Conservation (phyloP, 2,888 invertebrate species). For the Ellobium chinense region DNA sequence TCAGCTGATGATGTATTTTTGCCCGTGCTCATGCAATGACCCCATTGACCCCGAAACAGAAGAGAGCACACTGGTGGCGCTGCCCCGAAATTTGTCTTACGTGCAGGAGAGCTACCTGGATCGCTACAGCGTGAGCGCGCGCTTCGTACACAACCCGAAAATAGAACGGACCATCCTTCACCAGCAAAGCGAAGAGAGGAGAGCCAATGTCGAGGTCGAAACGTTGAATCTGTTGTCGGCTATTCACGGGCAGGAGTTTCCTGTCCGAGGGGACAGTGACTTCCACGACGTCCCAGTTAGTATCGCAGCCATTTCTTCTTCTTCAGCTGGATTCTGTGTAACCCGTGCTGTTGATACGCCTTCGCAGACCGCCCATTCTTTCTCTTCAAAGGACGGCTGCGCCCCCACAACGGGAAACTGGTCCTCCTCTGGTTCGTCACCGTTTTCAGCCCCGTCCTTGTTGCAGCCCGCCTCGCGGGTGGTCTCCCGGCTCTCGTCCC, state of each 20-base stretch:
- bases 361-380: background rate
- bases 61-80: constrained; percentile 51
- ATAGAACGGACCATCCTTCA: constrained; percentile 35
- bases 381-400: background rate
- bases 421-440: background rate
- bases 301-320: background rate
- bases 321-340: constrained; percentile 6
- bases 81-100: constrained; percentile 73
- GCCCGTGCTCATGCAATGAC: constrained; percentile 52
- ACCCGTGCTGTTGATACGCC: background rate
- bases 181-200: constrained; percentile 38
- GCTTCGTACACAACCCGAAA: constrained; percentile 60
- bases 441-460: constrained; percentile 2
- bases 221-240: constrained; percentile 26
- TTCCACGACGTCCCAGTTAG: background rate
- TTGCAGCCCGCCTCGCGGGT: constrained; percentile 20
- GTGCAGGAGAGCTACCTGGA: constrained; percentile 66
- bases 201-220: constrained; percentile 35
- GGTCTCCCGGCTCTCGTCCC: constrained; percentile 16
- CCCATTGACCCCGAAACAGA: constrained; percentile 49
- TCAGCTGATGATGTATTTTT: constrained; percentile 32
- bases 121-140: constrained; percentile 63
- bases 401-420: background rate
- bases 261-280: background rate
- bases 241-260: constrained; percentile 23